phyloP scores from a whole-genome alignment of 2,113 vertebrate genomes.

The Lepus americanus region DNA sequence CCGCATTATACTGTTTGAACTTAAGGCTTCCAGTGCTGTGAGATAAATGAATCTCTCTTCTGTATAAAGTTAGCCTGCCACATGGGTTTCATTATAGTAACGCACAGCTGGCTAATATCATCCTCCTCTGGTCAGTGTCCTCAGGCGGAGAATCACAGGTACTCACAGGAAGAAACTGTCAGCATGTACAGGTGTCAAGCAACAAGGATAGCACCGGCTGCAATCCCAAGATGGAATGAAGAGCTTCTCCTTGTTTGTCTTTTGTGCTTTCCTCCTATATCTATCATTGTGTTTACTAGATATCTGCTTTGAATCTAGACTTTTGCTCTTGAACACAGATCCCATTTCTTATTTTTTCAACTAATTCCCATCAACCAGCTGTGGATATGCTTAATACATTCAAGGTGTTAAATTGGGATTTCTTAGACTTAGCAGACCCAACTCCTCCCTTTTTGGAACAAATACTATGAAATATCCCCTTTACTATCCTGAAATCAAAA shows the following conservation, averaged over 20 bases:
- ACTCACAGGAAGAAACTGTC: not conserved
- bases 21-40: too few relatives aligned
- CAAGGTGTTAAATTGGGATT: not conserved
- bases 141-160: not conserved
- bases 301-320: not conserved
- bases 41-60: too few relatives aligned
- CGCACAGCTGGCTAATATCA: too few relatives aligned
- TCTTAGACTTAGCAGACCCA: not conserved
- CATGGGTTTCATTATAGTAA: too few relatives aligned
- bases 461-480: slow-evolving; percentile 19
- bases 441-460: not conserved
- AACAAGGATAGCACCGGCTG: not conserved
- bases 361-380: not conserved
- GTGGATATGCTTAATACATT: not conserved
- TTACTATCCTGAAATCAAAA: slow-evolving; percentile 5
- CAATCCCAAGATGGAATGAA: not conserved
- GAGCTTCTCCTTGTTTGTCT: not conserved
- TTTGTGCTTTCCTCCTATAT: not conserved
- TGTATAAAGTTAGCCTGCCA: too few relatives aligned
- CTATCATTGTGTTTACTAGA: not conserved
- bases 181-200: not conserved
- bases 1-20: too few relatives aligned
- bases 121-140: not conserved
- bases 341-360: not conserved
- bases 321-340: slow-evolving; percentile 44